Conservation (phyloP, 2,888 invertebrate genomes). For the Maniola hyperantus region DNA sequence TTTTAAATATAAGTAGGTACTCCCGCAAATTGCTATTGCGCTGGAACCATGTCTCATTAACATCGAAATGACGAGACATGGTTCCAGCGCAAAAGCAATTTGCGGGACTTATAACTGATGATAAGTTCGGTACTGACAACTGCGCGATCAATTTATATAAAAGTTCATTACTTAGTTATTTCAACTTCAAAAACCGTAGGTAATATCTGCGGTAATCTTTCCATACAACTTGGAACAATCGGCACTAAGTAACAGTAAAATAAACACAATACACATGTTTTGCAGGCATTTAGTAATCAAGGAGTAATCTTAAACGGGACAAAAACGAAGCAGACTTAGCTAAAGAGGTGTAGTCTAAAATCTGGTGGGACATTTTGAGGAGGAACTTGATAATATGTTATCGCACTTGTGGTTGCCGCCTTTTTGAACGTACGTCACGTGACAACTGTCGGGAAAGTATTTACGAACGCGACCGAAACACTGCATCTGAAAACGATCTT, state of each 20-base stretch:
- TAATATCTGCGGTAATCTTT: background rate
- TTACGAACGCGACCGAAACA: too few relatives aligned
- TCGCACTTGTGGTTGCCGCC: too few relatives aligned
- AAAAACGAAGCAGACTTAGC: slow-evolving; percentile 38
- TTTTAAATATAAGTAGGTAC: too few relatives aligned
- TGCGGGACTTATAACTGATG: too few relatives aligned
- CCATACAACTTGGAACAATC: background rate
- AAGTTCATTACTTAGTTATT: background rate
- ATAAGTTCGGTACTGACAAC: too few relatives aligned
- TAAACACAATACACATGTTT: slow-evolving; percentile 11
- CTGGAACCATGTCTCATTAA: too few relatives aligned
- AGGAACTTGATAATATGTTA: background rate
- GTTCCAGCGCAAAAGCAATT: too few relatives aligned
- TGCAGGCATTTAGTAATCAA: slow-evolving; percentile 30
- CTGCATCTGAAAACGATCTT: too few relatives aligned
- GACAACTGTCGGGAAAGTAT: too few relatives aligned
- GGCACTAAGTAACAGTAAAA: background rate
- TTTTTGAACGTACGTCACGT: too few relatives aligned
- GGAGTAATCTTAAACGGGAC: slow-evolving; percentile 29
- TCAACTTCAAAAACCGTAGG: background rate
- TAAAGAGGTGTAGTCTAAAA: background rate
- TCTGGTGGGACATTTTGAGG: background rate
- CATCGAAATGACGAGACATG: too few relatives aligned
- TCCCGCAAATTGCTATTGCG: too few relatives aligned
- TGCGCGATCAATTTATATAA: background rate